A percentile compares a stretch with the other conserved stretches of the same genome.
phyloP scores from a whole-genome alignment of 35 echinoderm and acorn worm genomes.

The Apostichopus japonicus region DNA sequence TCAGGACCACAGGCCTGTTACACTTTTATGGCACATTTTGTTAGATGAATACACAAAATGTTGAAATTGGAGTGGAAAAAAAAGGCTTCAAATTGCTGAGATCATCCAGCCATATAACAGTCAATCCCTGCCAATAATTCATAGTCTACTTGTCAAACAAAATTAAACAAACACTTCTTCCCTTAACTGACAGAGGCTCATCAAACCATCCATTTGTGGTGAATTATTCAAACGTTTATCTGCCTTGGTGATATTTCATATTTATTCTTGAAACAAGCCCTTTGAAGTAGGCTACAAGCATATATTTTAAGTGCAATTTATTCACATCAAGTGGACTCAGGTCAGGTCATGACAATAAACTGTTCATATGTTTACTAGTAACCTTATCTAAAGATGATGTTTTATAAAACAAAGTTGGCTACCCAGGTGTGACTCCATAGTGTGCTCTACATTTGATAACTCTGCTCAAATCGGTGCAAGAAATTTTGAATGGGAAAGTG shows the following conservation, averaged over 20 bases:
- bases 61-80: not conserved
- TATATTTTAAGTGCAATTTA: constrained; percentile 51
- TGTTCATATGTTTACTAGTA: constrained; percentile 40
- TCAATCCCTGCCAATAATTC: constrained; percentile 29
- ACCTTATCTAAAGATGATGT: constrained; percentile 47
- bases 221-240: constrained; percentile 46
- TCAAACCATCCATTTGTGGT: constrained; percentile 48
- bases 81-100: not conserved
- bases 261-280: constrained; percentile 31
- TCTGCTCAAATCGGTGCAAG: no score
- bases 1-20: not conserved
- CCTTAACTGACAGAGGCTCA: constrained; percentile 42
- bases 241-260: constrained; percentile 39
- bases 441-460: not conserved
- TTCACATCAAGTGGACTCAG: constrained; percentile 42
- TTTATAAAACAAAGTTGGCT: constrained; percentile 48
- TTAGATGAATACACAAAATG: not conserved
- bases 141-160: constrained; percentile 35
- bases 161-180: constrained; percentile 54
- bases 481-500: no score
- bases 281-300: constrained; percentile 38
- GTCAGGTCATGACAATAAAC: constrained; percentile 45
- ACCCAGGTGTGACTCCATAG: constrained; percentile 34
- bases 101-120: constrained; percentile 4
- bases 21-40: not conserved